phyloP scores from a whole-genome alignment of 2,888 invertebrate genomes.

The Drosophila meridiana region DNA sequence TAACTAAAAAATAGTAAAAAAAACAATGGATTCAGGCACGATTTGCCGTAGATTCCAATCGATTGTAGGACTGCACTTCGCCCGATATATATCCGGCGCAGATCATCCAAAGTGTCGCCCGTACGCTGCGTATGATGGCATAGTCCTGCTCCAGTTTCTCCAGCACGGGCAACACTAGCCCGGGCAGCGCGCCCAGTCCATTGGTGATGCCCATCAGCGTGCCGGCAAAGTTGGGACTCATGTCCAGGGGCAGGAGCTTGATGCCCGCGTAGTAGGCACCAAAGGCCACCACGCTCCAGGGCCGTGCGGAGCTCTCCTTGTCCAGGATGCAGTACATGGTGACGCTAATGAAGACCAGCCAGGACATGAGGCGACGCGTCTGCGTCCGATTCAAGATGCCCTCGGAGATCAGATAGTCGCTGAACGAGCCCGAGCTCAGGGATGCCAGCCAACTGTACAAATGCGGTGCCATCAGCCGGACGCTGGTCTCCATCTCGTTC shows the following conservation, averaged over 20 bases:
- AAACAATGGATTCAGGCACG: not conserved
- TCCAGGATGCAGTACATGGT: slow-evolving; percentile 44
- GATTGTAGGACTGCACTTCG: slow-evolving; percentile 66
- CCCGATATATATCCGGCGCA: slow-evolving; percentile 59
- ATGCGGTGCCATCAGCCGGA: slow-evolving; percentile 87
- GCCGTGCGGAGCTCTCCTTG: slow-evolving; percentile 3
- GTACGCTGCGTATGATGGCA: slow-evolving; percentile 86
- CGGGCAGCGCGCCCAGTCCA: slow-evolving; percentile 89
- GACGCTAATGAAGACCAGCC: slow-evolving; percentile 87
- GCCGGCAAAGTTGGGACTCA: slow-evolving; percentile 89
- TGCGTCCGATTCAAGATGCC: slow-evolving; percentile 79
- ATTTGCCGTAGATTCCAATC: not conserved
- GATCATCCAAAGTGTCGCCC: slow-evolving; percentile 60
- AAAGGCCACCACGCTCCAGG: slow-evolving; percentile 86
- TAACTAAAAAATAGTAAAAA: slow-evolving; percentile 7
- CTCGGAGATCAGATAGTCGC: slow-evolving; percentile 87
- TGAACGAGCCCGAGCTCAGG: slow-evolving; percentile 87
- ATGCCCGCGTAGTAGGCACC: slow-evolving; percentile 89
- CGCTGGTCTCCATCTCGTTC: slow-evolving; percentile 84
- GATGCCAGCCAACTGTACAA: slow-evolving; percentile 87
- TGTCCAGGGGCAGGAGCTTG: slow-evolving; percentile 88
- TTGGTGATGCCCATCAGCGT: slow-evolving; percentile 89
- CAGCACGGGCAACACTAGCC: slow-evolving; percentile 88
- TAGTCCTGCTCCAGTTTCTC: slow-evolving; percentile 54
- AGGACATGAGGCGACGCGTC: slow-evolving; percentile 85